Evolutionary conservation across 2,113 vertebrate genomes (phyloP).

Genomic region (Caloenas nicobarica): DNA sequence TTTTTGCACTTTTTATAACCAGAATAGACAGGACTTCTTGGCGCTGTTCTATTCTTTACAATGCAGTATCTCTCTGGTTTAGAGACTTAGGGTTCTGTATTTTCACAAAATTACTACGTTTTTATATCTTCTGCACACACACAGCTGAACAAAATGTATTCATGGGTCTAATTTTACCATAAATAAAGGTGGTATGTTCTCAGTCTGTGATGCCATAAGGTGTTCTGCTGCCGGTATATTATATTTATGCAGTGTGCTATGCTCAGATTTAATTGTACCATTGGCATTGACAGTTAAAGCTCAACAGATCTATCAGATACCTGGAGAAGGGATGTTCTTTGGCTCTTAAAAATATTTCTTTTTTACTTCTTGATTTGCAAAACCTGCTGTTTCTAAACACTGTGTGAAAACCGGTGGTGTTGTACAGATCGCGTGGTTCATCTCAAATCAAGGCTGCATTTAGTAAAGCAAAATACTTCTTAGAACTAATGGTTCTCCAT

Average conservation of each 20-base stretch:
- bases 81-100: background rate
- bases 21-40: fast-evolving
- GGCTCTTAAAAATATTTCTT: background rate
- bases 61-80: background rate
- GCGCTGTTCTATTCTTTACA: fast-evolving
- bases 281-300: background rate
- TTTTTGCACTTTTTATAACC: background rate
- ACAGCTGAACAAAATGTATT: background rate
- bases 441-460: background rate
- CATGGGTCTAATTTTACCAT: background rate
- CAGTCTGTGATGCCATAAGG: background rate
- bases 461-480: background rate
- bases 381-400: background rate
- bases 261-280: background rate
- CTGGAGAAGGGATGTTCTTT: background rate
- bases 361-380: background rate
- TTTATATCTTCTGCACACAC: background rate
- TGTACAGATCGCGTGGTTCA: background rate
- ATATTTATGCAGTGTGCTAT: background rate
- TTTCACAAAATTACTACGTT: background rate
- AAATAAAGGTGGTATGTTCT: background rate
- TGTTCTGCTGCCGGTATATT: background rate
- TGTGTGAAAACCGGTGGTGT: background rate
- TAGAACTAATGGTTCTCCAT: background rate
- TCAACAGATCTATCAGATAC: background rate